Base-by-base conservation (phyloP, 2,113 vertebrate genomes). In the Lipophrys pholis region DNA sequence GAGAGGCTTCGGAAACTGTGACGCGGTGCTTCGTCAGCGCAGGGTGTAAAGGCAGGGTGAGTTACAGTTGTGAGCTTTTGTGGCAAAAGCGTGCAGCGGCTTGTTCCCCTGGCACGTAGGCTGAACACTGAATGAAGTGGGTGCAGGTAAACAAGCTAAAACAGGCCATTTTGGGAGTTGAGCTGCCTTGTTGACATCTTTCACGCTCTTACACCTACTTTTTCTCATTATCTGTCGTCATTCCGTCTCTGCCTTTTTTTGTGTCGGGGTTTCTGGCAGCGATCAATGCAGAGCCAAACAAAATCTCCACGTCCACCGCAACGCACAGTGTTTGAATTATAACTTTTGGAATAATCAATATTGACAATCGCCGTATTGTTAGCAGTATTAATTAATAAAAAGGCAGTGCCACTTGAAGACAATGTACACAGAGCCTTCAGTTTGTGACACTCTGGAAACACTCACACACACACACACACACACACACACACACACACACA, bases 1-100 rank as follows among this genome's bases (percentile, higher is more conserved):
- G 85, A 82, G 77, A 76, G 79, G 76, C 73, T 83, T 87, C 51
- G 91, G 91, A 91, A 92, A 91, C 53, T 87, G 76, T 91, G 89
- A 91, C 79, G 69, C 82, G 41, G 51, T 81, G 84, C 87, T 81
- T 87, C 76, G 82, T 91, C 90, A 90, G 80, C 30, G 0, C 61
- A 57, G 76, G 64, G 86, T 77, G 81, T 80, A 74, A 76, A n/a
- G 21, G 58, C 61, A 62, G 84, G 79, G 75, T 82, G 76, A 86
- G 76, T 72, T 73, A 79, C 70, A 64, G 73, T 78, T 82, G 72
- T 81, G 67, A 62, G 74, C 57, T 59, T 78, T 73, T 85, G 84
- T 73, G 74, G 87, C 52, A 70, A 55, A 77, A 83, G 79, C 91
- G 10, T 90, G 92, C 76, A 4, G 82, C 46, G 4, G 87, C 91